Conservation (phyloP, 2,113 vertebrate species). For the Oryzias celebensis region DNA sequence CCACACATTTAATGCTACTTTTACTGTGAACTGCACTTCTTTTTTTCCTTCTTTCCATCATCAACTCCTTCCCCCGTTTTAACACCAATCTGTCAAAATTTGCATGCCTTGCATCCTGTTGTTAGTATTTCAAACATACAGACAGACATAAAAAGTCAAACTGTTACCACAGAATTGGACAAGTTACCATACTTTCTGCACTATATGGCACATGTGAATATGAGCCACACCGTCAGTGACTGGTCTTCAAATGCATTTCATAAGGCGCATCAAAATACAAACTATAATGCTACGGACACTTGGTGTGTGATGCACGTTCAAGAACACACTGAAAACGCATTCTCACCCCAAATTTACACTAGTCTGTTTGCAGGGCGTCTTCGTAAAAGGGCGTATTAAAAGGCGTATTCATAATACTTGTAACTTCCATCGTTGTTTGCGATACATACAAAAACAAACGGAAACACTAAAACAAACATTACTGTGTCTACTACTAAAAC, state of each 20-base stretch:
- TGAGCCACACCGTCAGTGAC: slow-evolving; percentile 33
- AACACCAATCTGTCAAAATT: slow-evolving; percentile 32
- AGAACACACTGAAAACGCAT: too few relatives aligned
- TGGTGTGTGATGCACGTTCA: too few relatives aligned
- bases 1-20: slow-evolving; percentile 63
- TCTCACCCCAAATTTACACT: too few relatives aligned
- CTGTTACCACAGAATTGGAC: slow-evolving; percentile 41
- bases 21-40: slow-evolving; percentile 54
- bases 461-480: too few relatives aligned
- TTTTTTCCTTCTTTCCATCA: slow-evolving; percentile 25
- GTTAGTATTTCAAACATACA: slow-evolving; percentile 44
- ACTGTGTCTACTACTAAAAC: too few relatives aligned
- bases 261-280: not conserved
- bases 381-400: too few relatives aligned
- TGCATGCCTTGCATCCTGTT: slow-evolving; percentile 36
- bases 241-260: slow-evolving; percentile 5
- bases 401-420: too few relatives aligned
- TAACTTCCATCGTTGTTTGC: too few relatives aligned
- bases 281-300: too few relatives aligned
- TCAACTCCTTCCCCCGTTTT: slow-evolving; percentile 32
- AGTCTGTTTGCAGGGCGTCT: too few relatives aligned
- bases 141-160: slow-evolving; percentile 59
- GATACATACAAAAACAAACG: too few relatives aligned
- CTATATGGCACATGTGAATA: slow-evolving; percentile 10
- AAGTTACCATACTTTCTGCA: not conserved